A percentile compares a stretch with the other conserved stretches of the same genome.
phyloP scores from a whole-genome alignment of 2,113 vertebrate genomes.

The Ancistrus triradiatus region DNA sequence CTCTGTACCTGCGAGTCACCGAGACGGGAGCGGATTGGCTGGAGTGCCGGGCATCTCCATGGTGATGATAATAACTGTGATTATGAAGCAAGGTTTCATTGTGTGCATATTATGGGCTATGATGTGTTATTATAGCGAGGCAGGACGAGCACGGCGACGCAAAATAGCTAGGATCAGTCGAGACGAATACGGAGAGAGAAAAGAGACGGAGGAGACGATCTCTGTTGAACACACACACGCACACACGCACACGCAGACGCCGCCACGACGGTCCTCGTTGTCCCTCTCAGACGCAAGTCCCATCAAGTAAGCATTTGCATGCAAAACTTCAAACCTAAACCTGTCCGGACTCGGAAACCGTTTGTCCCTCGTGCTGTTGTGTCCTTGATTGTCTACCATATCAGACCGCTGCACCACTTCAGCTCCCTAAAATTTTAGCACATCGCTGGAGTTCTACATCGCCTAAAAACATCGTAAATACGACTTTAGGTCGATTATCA shows the following conservation, averaged over 20 bases:
- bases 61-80: conserved; percentile 50
- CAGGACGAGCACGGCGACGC: neutral
- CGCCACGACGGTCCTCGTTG: too few species aligned
- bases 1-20: neutral
- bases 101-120: conserved; percentile 40
- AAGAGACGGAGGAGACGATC: neutral
- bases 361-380: too few species aligned
- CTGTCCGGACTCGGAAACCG: too few species aligned
- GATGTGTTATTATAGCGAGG: conserved; percentile 38
- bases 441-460: too few species aligned
- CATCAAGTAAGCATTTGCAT: too few species aligned
- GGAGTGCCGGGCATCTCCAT: conserved; percentile 30
- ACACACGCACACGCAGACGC: conserved; percentile 9
- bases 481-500: too few species aligned
- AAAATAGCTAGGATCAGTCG: conserved; percentile 14
- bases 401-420: too few species aligned
- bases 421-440: too few species aligned
- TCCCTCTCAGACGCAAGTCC: too few species aligned
- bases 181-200: neutral
- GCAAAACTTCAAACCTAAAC: too few species aligned
- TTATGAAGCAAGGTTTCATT: conserved; percentile 44
- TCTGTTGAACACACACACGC: neutral
- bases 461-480: too few species aligned
- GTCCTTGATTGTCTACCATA: too few species aligned
- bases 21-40: conserved; percentile 33